Evolutionary conservation across 2,797 vertebrate species (phyloP).

Genomic region (Anas flavirostris): DNA sequence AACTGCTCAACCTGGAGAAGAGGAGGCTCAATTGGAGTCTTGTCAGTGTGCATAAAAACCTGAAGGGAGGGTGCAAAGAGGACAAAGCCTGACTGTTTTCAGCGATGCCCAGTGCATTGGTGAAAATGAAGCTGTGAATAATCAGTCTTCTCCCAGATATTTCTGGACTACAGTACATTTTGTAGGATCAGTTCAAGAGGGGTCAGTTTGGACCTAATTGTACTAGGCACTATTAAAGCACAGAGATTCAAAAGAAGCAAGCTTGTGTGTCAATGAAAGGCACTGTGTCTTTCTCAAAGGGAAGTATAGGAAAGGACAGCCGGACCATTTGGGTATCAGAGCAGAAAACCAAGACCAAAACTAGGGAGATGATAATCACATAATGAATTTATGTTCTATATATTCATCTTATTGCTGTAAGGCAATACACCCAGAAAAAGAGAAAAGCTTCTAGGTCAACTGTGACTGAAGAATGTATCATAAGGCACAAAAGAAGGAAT

Average conservation of each 20-base stretch:
- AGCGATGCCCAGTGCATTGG: neutral
- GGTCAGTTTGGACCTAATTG: neutral
- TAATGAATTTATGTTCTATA: neutral
- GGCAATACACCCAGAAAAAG: neutral
- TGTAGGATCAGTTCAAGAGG: neutral
- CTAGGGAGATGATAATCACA: neutral
- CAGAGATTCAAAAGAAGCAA: neutral
- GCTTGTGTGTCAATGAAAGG: neutral
- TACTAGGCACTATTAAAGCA: neutral
- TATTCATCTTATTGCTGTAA: neutral
- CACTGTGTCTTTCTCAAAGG: neutral
- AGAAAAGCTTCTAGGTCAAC: neutral
- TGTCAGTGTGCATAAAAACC: neutral
- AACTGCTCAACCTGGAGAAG: neutral
- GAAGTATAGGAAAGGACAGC: neutral
- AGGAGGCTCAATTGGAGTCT: neutral
- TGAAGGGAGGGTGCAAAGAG: neutral
- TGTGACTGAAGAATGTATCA: neutral
- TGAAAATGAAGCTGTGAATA: neutral
- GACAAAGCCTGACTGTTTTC: neutral
- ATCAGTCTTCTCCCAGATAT: neutral
- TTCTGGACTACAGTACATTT: neutral
- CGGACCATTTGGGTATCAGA: neutral
- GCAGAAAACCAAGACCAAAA: neutral
- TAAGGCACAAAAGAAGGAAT: neutral